Evolutionary conservation across 2,888 invertebrate species (phyloP), one percentile per base, ranked within the genome.

Genomic region (Aleiodes testaceus): DNA sequence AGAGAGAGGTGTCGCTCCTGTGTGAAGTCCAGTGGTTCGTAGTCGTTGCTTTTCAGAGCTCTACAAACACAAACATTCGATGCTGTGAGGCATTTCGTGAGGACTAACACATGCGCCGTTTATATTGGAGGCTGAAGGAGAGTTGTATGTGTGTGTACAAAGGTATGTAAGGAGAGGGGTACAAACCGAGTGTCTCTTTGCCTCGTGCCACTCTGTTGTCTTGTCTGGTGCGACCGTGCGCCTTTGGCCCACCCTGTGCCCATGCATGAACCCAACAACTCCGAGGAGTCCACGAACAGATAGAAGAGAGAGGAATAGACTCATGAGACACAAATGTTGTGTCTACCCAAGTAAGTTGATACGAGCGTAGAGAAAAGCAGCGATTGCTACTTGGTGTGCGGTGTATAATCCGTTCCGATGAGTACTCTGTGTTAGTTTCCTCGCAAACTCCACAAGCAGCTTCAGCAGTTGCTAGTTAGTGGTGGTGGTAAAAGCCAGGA

Each of bases 401-500:
- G 42, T 59, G 16, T 36, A 59, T 59, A 59, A 59, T 59, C 59
- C 36, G 16, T 36, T 16, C 36, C 18, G 59, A 59, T 59, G 59
- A 59, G 16, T 59, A 59, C 59, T 59, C 59, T 59, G 59, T 59
- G 59, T 59, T 59, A 59, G 59, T 36, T 42, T 59, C 42, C 59
- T 59, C 14, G 55, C 55, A 55, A 55, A 55, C 36, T 14, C 30
- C 55, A 55, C 55, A 55, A 30, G n/a, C n/a, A n/a, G n/a, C n/a
- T n/a, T n/a, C 52, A 52, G 52, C 30, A 49, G n/a, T 49, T 36
- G 53, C 26, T 50, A 42, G 76, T 72, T 70, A 77, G 78, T 79
- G 77, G 79, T 79, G 75, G 79, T 79, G 73, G 77, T 70, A 73
- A 52, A 66, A 72, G 72, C 72, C 74, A 74, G 75, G 70, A 74